Base-by-base conservation (phyloP, 1,140 invertebrate genomes). In the Cydia pomonella region DNA sequence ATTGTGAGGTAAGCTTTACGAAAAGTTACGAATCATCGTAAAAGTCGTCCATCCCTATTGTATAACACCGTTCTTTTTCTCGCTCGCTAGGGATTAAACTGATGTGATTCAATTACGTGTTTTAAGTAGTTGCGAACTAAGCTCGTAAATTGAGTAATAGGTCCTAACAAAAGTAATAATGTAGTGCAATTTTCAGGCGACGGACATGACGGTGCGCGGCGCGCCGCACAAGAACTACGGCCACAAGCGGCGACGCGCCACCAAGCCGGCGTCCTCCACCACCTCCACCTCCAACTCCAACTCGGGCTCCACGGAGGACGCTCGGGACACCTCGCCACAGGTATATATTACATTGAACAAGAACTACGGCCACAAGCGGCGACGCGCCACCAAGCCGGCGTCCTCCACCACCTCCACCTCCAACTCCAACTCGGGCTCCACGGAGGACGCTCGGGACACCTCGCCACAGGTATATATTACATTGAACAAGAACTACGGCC, bases 221-320 rank as follows among this genome's bases (percentile, higher is more conserved):
- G 41, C 66, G 47, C 53, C 59, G 74, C 73, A 76, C 77, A 88
- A 88, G 79, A 59, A 66, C 78, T 87, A 87, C 84, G 79, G 76
- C 9, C 83, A 85, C 80, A 92, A 92, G 84, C 83, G 90, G n/a
- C 84, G 90, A 2, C 85, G 90, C 23, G 84, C 84, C 23, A 62
- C 76, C 79, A 88, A 87, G 72, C 88, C 84, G 6, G 77, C 84
- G 27, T 78, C 81, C 62, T 78, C 84, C 59, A 75, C 84, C 16
- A 82, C 85, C 74, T 69, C 64, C 13, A 69, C 64, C 16, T 69
- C 64, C 13, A 16, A 69, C 16, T 69, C 64, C 13, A 16, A 69
- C 27, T 69, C 64, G n/a, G 64, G 64, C 29, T 69, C 64, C 62
- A 41, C 10, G 18, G 73, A 38, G 59, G 38, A 62, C 23, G 62